These are phyloP conservation scores for Epizoanthus rinbou DNA, from an alignment of 92 coral and sea anemone genomes.

Conservation along the genomic window DNA sequence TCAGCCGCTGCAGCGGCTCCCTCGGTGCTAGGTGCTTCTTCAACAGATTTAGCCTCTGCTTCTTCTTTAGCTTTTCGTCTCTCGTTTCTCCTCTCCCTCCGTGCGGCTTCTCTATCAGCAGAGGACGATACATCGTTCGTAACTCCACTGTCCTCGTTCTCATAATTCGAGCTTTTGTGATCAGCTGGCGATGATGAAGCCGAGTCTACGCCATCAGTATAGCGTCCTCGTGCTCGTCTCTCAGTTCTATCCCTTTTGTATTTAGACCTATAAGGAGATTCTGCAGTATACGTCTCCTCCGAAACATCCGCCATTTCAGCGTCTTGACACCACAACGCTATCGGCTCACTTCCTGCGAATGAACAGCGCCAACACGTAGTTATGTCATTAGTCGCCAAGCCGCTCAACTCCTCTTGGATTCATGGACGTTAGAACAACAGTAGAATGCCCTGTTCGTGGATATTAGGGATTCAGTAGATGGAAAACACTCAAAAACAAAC, in stretches of 20 bases:
- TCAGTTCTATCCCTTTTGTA: constrained; percentile 79
- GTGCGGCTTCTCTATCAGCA: constrained; percentile 72
- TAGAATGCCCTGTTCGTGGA: constrained; percentile 51
- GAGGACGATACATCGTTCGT: constrained; percentile 74
- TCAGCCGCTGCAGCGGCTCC: constrained; percentile 79
- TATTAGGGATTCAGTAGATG: constrained; percentile 59
- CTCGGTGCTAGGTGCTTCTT: constrained; percentile 72
- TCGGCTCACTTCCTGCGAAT: constrained; percentile 62
- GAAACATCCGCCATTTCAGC: constrained; percentile 72
- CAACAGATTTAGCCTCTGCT: constrained; percentile 70
- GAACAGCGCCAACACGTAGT: constrained; percentile 46
- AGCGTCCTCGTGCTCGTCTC: constrained; percentile 67
- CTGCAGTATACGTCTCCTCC: constrained; percentile 56
- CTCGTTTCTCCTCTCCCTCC: constrained; percentile 69
- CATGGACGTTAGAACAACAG: constrained; percentile 47
- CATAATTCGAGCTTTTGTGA: constrained; percentile 55
- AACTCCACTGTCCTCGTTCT: constrained; percentile 68
- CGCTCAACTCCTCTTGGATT: constrained; percentile 52
- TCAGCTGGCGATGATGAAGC: constrained; percentile 59
- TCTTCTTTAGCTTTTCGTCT: constrained; percentile 81
- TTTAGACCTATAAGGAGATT: constrained; percentile 54
- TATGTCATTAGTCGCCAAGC: constrained; percentile 73
- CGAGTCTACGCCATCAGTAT: constrained; percentile 62
- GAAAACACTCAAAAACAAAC: constrained; percentile 75
- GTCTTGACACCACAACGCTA: constrained; percentile 58